phyloP scores from a whole-genome alignment of 2,797 vertebrate genomes.

The Xenops minutus region DNA sequence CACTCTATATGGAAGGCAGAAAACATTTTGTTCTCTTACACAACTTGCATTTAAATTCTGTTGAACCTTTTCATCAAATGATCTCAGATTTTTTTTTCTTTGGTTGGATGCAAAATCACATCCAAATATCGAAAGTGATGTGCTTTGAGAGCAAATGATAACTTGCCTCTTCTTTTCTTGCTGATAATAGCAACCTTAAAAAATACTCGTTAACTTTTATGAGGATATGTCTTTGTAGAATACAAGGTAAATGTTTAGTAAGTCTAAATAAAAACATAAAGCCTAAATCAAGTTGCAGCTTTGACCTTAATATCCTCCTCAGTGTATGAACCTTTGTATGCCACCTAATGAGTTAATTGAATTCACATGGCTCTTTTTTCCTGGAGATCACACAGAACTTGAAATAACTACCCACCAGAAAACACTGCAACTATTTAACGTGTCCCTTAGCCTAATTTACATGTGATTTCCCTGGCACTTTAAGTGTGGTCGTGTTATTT shows the following conservation, averaged over 20 bases:
- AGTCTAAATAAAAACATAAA: neutral
- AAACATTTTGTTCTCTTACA: neutral
- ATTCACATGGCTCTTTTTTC: neutral
- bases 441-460: neutral
- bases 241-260: neutral
- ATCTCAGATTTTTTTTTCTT: neutral
- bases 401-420: constrained; percentile 5
- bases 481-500: neutral
- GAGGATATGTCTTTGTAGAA: neutral
- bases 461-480: neutral
- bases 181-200: neutral
- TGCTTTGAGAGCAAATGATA: neutral
- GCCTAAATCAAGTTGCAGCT: neutral
- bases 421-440: neutral
- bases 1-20: neutral
- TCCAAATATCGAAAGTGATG: neutral
- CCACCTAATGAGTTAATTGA: neutral
- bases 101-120: neutral
- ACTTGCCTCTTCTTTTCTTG: neutral
- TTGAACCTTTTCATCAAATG: neutral
- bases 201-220: neutral
- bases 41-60: neutral
- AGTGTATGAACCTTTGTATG: neutral
- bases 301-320: neutral
- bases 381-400: neutral